Evolutionary conservation across 2,113 vertebrate genomes (phyloP).

Genomic region (Mastomys coucha): DNA sequence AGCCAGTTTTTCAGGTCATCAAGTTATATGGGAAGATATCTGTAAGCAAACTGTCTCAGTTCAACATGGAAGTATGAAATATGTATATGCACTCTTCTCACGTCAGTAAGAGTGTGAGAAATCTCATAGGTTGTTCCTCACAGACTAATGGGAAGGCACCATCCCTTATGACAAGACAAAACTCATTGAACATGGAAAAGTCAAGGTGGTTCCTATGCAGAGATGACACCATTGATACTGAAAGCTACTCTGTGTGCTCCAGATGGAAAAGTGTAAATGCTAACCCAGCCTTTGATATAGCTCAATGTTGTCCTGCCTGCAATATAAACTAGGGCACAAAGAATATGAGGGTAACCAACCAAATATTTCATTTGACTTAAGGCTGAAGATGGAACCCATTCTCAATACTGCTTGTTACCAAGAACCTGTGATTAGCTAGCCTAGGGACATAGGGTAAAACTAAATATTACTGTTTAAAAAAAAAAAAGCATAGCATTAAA

Average conservation of each 20-base stretch:
- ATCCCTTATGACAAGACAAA: not conserved
- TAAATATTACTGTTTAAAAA: not conserved
- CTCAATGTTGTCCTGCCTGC: not conserved
- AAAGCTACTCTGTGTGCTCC: not conserved
- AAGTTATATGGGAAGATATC: not conserved
- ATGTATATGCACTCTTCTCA: not conserved
- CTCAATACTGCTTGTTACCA: not conserved
- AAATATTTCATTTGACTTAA: not conserved
- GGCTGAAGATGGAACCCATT: not conserved
- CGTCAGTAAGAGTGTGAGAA: not conserved
- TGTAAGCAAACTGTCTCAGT: not conserved
- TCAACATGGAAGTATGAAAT: not conserved
- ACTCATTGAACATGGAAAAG: not conserved
- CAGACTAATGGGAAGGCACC: not conserved
- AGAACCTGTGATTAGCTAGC: not conserved
- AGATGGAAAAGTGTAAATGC: not conserved
- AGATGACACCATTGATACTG: not conserved
- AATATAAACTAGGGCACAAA: not conserved
- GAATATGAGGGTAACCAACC: not conserved
- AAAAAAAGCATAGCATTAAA: not conserved
- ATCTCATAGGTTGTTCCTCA: not conserved
- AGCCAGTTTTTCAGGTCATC: not conserved
- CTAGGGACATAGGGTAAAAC: not conserved
- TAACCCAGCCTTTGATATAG: not conserved
- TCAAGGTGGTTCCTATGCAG: not conserved